Base-by-base conservation (phyloP, 2,113 vertebrate genomes). In the Herpetotheres cachinnans region DNA sequence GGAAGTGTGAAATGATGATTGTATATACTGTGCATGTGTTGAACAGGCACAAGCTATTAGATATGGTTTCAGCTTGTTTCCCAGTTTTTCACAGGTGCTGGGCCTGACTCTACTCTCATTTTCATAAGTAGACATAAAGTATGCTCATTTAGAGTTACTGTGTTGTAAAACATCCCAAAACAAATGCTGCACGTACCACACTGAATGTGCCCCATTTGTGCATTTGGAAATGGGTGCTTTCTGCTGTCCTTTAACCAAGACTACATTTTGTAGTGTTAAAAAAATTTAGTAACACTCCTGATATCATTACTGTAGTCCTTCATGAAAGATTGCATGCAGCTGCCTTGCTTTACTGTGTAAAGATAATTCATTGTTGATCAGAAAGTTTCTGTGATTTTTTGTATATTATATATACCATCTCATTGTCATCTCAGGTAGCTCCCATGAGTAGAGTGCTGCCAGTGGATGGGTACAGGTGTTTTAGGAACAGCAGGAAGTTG, bases 61-160 rank as follows among this genome's bases (percentile, higher is more conserved):
- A 24, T 46, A 44, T 65, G 38, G 8, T 71, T 86, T 86, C 40
- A 80, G 3, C 16, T 73, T 69, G 22, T 89, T 84, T 84, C 59
- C 54, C 34, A 69, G 40, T 40, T 59, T 83, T 76, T 70, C n/a
- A 46, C 29, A 55, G 14, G 29, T 42, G 4, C 21, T 86, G 38
- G n/a, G 38, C 15, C 27, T 77, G 38, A 50, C 22, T 58, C 3
- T 72, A 16, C 22, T 83, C 32, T 73, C 13, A 52, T 78, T 78
- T 84, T 24, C 46, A 38, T 69, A 65, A 61, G 32, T 3, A 77
- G 58, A 55, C 11, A 80, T 25, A 10, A 78, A 73, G 14, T 34
- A 40, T 24, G 15, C 2, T 13, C 15, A 29, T 62, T 93, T 65
- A 65, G 36, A 69, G 4, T 19, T 20, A 72, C 1, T 0, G 0